Conservation (phyloP, 2,113 vertebrate genomes). For the Ceyx melanurus region DNA sequence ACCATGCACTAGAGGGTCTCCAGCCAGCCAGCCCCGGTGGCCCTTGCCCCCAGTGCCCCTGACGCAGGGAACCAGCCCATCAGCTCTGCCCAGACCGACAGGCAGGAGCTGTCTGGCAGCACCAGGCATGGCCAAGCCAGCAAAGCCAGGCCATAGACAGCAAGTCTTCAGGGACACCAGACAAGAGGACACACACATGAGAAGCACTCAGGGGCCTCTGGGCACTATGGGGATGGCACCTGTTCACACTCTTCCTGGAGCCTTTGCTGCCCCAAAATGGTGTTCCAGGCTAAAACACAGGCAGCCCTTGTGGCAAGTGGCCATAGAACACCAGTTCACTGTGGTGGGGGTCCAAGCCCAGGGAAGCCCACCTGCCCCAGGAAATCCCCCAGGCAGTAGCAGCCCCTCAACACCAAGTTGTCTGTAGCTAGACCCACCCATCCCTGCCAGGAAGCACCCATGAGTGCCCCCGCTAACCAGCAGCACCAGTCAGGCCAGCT, state of each 20-base stretch:
- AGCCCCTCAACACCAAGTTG: not conserved
- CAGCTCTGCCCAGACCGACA: not conserved
- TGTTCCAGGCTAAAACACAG: rapidly evolving
- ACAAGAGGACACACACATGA: rapidly evolving
- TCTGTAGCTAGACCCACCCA: not conserved
- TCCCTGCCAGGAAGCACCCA: not conserved
- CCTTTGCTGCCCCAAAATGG: not conserved
- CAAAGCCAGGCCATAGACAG: not conserved
- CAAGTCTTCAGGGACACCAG: not conserved
- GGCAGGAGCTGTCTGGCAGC: constrained; percentile 21
- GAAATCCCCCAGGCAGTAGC: not conserved
- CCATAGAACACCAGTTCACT: not conserved
- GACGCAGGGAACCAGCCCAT: not conserved
- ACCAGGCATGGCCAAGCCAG: not conserved
- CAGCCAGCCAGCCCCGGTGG: not conserved
- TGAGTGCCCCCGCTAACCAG: constrained; percentile 41
- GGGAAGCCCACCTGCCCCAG: not conserved
- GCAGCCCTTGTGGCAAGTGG: not conserved
- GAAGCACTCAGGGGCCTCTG: rapidly evolving
- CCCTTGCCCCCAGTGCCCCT: not conserved
- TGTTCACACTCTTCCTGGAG: not conserved
- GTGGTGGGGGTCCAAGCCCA: rapidly evolving
- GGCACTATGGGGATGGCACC: rapidly evolving
- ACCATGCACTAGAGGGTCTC: rapidly evolving
- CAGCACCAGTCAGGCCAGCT: constrained; percentile 39